phyloP scores from a whole-genome alignment of 1,140 invertebrate species.

The Dermatophagoides farinae region DNA sequence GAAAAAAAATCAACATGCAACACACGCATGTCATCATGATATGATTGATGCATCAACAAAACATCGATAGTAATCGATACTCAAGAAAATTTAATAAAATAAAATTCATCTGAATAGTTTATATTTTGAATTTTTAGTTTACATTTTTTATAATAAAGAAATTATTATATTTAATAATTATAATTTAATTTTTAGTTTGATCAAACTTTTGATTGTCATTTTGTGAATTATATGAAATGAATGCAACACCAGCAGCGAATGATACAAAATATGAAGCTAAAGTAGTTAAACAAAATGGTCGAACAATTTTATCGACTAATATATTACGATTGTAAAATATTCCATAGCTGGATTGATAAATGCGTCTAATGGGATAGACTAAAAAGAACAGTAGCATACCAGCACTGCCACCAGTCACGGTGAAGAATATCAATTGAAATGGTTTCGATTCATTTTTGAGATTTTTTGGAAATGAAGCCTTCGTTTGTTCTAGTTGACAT shows the following conservation, averaged over 20 bases:
- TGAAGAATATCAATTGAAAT: conserved; percentile 5
- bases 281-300: background rate
- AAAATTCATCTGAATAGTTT: no score
- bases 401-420: background rate
- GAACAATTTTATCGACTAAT: background rate
- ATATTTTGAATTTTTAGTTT: background rate
- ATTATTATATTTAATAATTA: background rate
- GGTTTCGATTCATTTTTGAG: background rate
- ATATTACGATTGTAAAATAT: no score
- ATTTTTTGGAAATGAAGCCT: background rate
- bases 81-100: background rate
- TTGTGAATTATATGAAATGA: background rate
- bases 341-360: background rate
- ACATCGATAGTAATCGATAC: background rate
- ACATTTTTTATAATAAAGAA: background rate
- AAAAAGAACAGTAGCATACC: background rate
- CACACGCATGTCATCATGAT: background rate
- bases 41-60: background rate
- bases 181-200: background rate
- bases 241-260: background rate
- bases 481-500: background rate
- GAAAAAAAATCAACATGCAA: background rate
- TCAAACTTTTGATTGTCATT: background rate
- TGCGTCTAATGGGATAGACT: background rate
- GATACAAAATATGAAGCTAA: background rate